Evolutionary conservation across 2,113 vertebrate genomes (phyloP).

Genomic region (Speoplatyrhinus poulsoni): DNA sequence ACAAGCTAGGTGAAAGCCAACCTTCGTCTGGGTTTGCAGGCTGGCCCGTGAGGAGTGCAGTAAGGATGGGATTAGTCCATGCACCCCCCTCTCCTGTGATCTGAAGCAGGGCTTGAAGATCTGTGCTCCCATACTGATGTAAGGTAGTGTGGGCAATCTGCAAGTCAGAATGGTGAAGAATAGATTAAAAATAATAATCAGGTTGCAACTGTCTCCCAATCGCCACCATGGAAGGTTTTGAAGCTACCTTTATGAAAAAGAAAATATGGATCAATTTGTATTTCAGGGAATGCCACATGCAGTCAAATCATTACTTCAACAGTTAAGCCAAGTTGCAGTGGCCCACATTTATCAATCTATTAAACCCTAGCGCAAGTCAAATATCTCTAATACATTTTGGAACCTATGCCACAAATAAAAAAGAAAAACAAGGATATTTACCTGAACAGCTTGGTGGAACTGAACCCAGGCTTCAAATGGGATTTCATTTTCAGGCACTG

Average conservation of each 20-base stretch:
- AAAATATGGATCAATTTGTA: too few relatives aligned
- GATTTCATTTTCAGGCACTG: slow-evolving; percentile 92
- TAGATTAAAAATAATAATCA: background rate
- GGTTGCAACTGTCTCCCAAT: too few relatives aligned
- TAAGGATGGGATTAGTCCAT: slow-evolving; percentile 91
- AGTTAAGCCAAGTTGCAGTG: too few relatives aligned
- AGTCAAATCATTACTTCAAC: too few relatives aligned
- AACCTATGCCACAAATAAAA: background rate
- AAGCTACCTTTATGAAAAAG: background rate
- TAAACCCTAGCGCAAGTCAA: too few relatives aligned
- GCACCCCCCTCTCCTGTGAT: slow-evolving; percentile 89
- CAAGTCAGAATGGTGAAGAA: slow-evolving; percentile 8
- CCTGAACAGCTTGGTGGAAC: slow-evolving; percentile 92
- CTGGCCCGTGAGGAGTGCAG: slow-evolving; percentile 88
- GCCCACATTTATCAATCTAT: too few relatives aligned
- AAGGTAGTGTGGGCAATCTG: slow-evolving; percentile 87
- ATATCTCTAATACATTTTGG: background rate
- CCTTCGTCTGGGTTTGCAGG: slow-evolving; percentile 87
- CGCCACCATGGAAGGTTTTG: background rate
- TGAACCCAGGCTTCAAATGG: slow-evolving; percentile 88
- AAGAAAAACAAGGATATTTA: slow-evolving; percentile 55
- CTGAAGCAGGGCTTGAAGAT: slow-evolving; percentile 90
- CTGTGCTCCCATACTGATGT: slow-evolving; percentile 91
- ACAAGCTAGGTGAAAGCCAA: slow-evolving; percentile 55
- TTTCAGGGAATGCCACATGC: too few relatives aligned